Percentiles rank a stretch among this genome's conserved stretches.
These are phyloP conservation scores for Dichetophora obliterata DNA, from an alignment of 2,888 invertebrate species.

Conservation along the genomic window DNA sequence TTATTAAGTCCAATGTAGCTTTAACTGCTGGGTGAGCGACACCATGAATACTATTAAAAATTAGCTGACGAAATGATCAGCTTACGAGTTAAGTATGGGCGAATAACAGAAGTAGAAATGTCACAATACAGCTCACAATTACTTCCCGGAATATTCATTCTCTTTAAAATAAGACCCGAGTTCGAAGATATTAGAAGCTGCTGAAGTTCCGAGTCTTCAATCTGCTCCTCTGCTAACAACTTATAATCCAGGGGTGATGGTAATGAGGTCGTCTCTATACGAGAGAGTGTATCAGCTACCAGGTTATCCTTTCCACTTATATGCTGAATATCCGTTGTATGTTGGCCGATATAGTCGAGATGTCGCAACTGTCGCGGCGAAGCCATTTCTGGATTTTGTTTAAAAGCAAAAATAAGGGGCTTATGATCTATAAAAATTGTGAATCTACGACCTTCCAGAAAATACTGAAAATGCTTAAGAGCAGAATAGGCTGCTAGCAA, in stretches of 20 bases:
- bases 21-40: not conserved
- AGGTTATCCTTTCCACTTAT: not conserved
- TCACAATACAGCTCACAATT: not conserved
- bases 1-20: no score
- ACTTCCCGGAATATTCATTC: not conserved
- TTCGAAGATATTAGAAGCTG: not conserved
- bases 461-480: not conserved
- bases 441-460: not conserved
- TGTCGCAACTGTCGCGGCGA: not conserved
- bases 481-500: not conserved
- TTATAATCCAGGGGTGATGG: no score
- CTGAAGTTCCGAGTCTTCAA: not conserved
- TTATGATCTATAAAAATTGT: not conserved
- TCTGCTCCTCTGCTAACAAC: not conserved
- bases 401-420: slow-evolving; percentile 11
- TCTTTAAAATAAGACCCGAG: not conserved
- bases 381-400: not conserved
- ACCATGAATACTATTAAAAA: not conserved
- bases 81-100: not conserved
- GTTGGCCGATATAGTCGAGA: not conserved
- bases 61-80: not conserved
- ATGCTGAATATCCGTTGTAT: not conserved
- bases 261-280: not conserved
- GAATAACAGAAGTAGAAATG: not conserved
- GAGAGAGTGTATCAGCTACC: not conserved